phyloP scores from a whole-genome alignment of 2,113 vertebrate genomes.

The Syngnathus scovelli region DNA sequence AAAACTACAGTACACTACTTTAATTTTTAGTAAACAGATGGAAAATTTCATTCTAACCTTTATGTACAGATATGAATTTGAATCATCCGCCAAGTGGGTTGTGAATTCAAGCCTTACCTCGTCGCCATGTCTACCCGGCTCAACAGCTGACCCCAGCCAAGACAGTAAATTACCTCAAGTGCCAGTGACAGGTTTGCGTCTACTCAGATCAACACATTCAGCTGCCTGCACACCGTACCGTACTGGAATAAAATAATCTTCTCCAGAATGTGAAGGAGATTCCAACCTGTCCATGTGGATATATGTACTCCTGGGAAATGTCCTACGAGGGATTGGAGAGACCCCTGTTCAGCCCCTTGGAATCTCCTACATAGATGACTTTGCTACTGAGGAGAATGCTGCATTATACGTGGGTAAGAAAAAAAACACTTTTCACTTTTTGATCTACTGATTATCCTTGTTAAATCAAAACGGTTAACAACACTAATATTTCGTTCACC shows the following conservation, averaged over 20 bases:
- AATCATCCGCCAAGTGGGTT: slow-evolving; percentile 69
- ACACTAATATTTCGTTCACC: background rate
- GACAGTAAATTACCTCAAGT: slow-evolving; percentile 49
- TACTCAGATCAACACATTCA: background rate
- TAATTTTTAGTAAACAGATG: background rate
- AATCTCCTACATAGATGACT: slow-evolving; percentile 89
- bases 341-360: slow-evolving; percentile 85
- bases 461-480: background rate
- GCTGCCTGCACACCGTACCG: background rate
- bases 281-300: slow-evolving; percentile 83
- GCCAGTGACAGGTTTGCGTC: slow-evolving; percentile 48
- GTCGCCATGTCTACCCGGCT: slow-evolving; percentile 72
- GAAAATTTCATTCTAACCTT: slow-evolving; percentile 18
- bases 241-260: background rate
- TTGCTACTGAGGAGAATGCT: slow-evolving; percentile 82
- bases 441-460: background rate
- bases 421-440: background rate
- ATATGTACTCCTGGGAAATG: slow-evolving; percentile 83
- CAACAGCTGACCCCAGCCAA: slow-evolving; percentile 48
- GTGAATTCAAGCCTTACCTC: slow-evolving; percentile 71
- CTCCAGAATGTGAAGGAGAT: slow-evolving; percentile 75
- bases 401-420: slow-evolving; percentile 87
- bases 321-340: slow-evolving; percentile 87
- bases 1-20: background rate
- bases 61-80: slow-evolving; percentile 77